Evolutionary conservation across 2,113 vertebrate genomes (phyloP), one percentile per base, ranked within the genome.

Genomic region (Leiothrix lutea): DNA sequence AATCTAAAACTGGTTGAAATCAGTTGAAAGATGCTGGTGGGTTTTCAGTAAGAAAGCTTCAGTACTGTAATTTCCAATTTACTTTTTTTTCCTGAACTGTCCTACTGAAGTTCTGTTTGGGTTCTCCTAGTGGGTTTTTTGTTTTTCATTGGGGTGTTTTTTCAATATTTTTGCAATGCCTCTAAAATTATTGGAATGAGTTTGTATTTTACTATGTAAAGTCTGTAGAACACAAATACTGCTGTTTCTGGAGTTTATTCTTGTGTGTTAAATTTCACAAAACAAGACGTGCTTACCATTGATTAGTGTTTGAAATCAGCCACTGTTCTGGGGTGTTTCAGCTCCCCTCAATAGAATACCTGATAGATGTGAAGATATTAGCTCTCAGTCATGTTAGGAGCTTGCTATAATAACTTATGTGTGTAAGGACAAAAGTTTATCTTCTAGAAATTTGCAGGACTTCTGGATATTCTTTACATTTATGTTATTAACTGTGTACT

Each of bases 111-210:
- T 88, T 92, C 40, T 65, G 3, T 57, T 72, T 47, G 14, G 6
- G 14, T 82, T 80, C 12, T 74, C 12, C 18, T 61, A 6, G 14
- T 61, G 9, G 1, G 3, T 11, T n/a, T 20, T 33, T 44, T 21
- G 8, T 31, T 70, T 44, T 33, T 33, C 0, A 0, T 38, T 40
- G 18, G 29, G 4, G 5, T 36, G 15, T 54, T 65, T 44, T 22
- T 26, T 29, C 35, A 77, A 1, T 45, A 19, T 65, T 77, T 71
- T 56, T n/a, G 14, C 36, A 72, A 64, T 36, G 31, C 40, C 12
- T 83, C n/a, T 69, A 18, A 31, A 94, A 74, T 3, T 71, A 26
- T 47, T 65, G 36, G 28, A 81, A 77, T 31, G 8, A 81, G 21
- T 36, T 79, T 60, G 8, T 67, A 42, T 51, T 91, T 78, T 86